Evolutionary conservation across 2,888 invertebrate species (phyloP).

Genomic region (Agrochola macilenta): DNA sequence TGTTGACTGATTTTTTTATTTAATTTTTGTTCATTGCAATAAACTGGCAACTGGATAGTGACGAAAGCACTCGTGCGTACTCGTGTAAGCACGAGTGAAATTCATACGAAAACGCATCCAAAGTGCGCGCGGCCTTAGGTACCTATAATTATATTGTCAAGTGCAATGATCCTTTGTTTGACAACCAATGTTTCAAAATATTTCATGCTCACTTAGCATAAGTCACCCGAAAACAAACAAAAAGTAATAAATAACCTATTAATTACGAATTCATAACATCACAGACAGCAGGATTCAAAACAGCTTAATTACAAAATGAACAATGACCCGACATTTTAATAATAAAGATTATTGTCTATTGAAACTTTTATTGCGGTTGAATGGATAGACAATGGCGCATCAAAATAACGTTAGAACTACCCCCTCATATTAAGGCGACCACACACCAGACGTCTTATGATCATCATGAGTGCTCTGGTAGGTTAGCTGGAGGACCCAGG

Average conservation of each 20-base stretch:
- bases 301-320: constrained; percentile 41
- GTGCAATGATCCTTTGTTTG: neutral
- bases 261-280: constrained; percentile 41
- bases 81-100: too few relatives aligned
- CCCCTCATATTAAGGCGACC: constrained; percentile 59
- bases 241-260: constrained; percentile 27
- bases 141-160: neutral
- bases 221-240: constrained; percentile 10
- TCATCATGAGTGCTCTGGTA: neutral
- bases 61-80: too few relatives aligned
- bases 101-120: too few relatives aligned
- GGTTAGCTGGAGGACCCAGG: neutral
- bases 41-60: too few relatives aligned
- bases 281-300: constrained; percentile 6
- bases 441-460: constrained; percentile 47
- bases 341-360: constrained; percentile 60
- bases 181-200: neutral
- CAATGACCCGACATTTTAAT: constrained; percentile 49
- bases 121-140: too few relatives aligned
- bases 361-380: constrained; percentile 58
- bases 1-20: too few relatives aligned
- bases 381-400: constrained; percentile 71
- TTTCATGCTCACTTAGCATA: neutral
- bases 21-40: too few relatives aligned
- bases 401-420: constrained; percentile 58